Conservation (phyloP, 2,888 invertebrate species). For the Apamea sordens region DNA sequence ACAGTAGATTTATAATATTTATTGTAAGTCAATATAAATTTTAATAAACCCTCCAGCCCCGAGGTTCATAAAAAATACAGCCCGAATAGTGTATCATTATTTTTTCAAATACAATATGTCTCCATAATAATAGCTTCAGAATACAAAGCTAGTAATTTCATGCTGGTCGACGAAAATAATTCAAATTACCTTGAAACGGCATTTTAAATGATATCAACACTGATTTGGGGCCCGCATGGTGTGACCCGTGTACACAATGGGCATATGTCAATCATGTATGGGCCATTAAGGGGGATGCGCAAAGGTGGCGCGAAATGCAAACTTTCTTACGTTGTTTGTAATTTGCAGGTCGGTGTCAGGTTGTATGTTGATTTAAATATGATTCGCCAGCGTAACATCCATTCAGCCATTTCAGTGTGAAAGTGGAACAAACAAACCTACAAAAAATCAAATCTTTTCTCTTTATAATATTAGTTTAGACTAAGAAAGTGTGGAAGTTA, state of each 20-base stretch:
- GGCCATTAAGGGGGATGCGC: too few species aligned
- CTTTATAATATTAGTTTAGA: too few species aligned
- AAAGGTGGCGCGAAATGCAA: too few species aligned
- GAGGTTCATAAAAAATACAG: conserved; percentile 9
- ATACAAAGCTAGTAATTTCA: conserved; percentile 43
- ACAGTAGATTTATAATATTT: not conserved
- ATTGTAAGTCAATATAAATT: not conserved
- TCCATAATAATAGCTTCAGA: conserved; percentile 2
- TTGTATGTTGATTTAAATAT: too few species aligned
- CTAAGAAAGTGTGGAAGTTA: not conserved
- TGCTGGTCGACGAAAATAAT: conserved; percentile 29
- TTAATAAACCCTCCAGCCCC: not conserved
- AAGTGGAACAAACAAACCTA: too few species aligned
- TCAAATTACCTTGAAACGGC: conserved; percentile 25
- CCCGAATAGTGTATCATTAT: conserved; percentile 21
- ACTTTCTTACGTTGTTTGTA: too few species aligned
- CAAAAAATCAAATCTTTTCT: too few species aligned
- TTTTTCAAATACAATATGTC: conserved; percentile 13
- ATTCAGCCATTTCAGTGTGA: too few species aligned
- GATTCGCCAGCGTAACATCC: too few species aligned
- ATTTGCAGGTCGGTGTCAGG: too few species aligned
- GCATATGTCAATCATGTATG: not conserved
- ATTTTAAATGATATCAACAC: conserved; percentile 30
- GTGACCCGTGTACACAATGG: conserved; percentile 6
- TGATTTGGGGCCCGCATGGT: not conserved